Percentiles rank a stretch among this genome's conserved stretches.
Evolutionary conservation across 1,140 invertebrate genomes (phyloP).

Genomic region (Saccostrea cuccullata): DNA sequence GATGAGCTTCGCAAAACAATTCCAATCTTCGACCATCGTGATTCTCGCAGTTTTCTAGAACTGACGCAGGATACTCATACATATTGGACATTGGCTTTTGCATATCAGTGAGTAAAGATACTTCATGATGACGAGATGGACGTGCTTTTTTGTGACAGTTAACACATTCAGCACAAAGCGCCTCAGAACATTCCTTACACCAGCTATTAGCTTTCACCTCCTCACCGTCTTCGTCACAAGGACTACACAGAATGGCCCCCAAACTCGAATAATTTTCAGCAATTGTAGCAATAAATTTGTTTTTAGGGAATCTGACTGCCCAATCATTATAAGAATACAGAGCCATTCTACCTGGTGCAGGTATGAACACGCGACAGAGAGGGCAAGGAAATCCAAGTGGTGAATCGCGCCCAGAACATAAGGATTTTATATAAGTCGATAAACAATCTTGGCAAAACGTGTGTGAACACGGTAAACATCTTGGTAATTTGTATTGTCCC

Average conservation of each 20-base stretch:
- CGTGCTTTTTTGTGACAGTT: background rate
- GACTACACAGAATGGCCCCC: background rate
- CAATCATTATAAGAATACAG: background rate
- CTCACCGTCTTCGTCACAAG: background rate
- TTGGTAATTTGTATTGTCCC: background rate
- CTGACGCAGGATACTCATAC: background rate
- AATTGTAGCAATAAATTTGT: background rate
- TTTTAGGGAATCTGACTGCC: background rate
- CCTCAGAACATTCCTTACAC: background rate
- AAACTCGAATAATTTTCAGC: background rate
- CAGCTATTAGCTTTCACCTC: background rate
- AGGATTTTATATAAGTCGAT: background rate
- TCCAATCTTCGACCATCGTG: background rate
- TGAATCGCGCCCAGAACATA: background rate
- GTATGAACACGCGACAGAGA: background rate
- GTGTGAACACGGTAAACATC: background rate
- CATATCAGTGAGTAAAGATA: background rate
- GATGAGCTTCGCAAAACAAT: background rate
- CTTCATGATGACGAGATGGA: background rate
- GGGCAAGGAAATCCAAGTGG: slow-evolving; percentile 3
- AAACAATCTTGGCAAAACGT: background rate
- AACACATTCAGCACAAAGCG: background rate
- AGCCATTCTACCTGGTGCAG: background rate
- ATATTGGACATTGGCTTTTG: background rate
- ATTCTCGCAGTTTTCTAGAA: background rate